A percentile compares a stretch with the other conserved stretches of the same genome.
Conservation (phyloP, 2,888 invertebrate genomes). For the Drosophila mimetica region DNA sequence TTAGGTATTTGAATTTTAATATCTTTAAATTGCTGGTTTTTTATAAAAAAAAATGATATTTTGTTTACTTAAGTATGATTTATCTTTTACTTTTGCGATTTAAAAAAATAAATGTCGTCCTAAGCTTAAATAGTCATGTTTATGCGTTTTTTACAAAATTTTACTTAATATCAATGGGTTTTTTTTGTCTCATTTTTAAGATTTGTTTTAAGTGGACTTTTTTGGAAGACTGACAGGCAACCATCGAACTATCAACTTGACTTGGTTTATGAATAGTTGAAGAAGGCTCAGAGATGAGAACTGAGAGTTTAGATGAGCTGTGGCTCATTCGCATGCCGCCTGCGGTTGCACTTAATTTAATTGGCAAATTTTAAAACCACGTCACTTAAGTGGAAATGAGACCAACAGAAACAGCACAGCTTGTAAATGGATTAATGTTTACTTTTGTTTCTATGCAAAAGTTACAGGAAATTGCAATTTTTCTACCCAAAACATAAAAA, state of each 20-base stretch:
- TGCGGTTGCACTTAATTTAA: slow-evolving; percentile 84
- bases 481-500: slow-evolving; percentile 67
- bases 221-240: slow-evolving; percentile 15
- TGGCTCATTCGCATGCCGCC: slow-evolving; percentile 78
- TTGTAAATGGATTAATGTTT: slow-evolving; percentile 81
- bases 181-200: too few species aligned
- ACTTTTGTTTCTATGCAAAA: slow-evolving; percentile 71
- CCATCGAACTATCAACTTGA: slow-evolving; percentile 68
- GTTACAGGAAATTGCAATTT: slow-evolving; percentile 80
- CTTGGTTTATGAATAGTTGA: slow-evolving; percentile 77
- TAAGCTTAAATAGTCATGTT: not conserved
- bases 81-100: too few species aligned
- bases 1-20: too few species aligned
- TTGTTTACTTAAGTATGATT: too few species aligned
- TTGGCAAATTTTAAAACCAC: slow-evolving; percentile 83
- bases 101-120: not conserved
- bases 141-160: too few species aligned
- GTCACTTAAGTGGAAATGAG: slow-evolving; percentile 62
- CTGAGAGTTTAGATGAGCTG: slow-evolving; percentile 28
- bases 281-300: slow-evolving; percentile 27
- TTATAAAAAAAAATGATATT: too few species aligned
- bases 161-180: too few species aligned
- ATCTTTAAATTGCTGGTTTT: too few species aligned
- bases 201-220: slow-evolving; percentile 8
- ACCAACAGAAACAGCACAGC: slow-evolving; percentile 28